Percentiles rank a stretch among this genome's conserved stretches.
Conservation (phyloP, 2,797 vertebrate species). For the Parotocinclus haroldoi region DNA sequence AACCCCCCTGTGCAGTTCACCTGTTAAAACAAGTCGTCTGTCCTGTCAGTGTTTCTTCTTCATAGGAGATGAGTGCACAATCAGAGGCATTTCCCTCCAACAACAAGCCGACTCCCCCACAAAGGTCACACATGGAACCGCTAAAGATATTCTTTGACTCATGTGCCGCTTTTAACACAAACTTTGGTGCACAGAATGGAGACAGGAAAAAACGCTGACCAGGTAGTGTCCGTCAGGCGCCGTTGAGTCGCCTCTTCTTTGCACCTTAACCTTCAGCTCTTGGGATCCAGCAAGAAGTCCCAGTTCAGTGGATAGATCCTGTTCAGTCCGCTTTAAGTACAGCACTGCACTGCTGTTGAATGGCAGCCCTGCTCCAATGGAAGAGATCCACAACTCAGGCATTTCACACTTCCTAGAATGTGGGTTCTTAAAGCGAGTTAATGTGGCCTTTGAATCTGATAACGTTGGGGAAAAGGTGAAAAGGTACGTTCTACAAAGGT, state of each 20-base stretch:
- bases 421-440: no score
- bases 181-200: background rate
- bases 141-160: background rate
- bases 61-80: constrained; percentile 47
- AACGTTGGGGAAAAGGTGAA: no score
- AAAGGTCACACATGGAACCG: constrained; percentile 16
- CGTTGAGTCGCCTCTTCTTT: constrained; percentile 58
- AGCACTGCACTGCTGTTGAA: constrained; percentile 54
- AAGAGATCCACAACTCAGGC: background rate
- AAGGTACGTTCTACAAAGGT: no score
- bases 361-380: constrained; percentile 66
- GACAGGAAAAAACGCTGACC: constrained; percentile 57
- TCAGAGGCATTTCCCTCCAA: constrained; percentile 50
- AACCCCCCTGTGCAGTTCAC: constrained; percentile 76
- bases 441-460: no score
- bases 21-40: constrained; percentile 71
- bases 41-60: constrained; percentile 59
- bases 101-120: constrained; percentile 45
- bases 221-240: constrained; percentile 64
- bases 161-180: background rate
- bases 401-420: background rate
- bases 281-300: constrained; percentile 59
- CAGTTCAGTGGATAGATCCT: constrained; percentile 50
- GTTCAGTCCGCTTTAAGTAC: constrained; percentile 44
- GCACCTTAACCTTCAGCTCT: constrained; percentile 58